Evolutionary conservation across 2,888 invertebrate species (phyloP).

Genomic region (Epinotia bilunana): DNA sequence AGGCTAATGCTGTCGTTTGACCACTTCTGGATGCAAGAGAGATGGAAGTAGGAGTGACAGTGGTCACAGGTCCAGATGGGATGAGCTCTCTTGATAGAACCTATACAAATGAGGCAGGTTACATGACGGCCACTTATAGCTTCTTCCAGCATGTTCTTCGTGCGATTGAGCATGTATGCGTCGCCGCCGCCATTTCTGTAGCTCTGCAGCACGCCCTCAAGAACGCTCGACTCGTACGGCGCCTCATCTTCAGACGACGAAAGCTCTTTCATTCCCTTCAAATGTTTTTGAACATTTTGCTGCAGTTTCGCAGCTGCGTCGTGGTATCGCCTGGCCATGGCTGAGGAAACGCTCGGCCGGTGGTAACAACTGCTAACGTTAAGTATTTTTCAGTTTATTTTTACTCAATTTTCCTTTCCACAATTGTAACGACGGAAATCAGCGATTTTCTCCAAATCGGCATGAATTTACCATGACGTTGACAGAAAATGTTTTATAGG

Average conservation of each 20-base stretch:
- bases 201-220: constrained; percentile 74
- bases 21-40: constrained; percentile 96
- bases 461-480: constrained; percentile 51
- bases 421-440: constrained; percentile 23
- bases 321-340: constrained; percentile 74
- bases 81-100: constrained; percentile 91
- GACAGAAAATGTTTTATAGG: constrained; percentile 46
- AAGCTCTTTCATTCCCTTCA: constrained; percentile 73
- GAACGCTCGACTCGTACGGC: constrained; percentile 69
- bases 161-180: constrained; percentile 78
- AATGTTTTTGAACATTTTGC: constrained; percentile 76
- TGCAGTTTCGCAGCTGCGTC: constrained; percentile 79
- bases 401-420: background rate
- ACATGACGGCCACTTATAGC: constrained; percentile 91
- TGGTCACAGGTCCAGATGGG: constrained; percentile 94
- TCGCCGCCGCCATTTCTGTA: constrained; percentile 75
- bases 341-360: constrained; percentile 27
- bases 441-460: constrained; percentile 49
- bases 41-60: constrained; percentile 94
- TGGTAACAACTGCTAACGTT: background rate
- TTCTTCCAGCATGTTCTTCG: constrained; percentile 90
- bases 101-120: constrained; percentile 96
- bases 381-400: constrained; percentile 2
- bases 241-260: constrained; percentile 80
- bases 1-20: constrained; percentile 93